Percentiles rank a stretch among this genome's conserved stretches.
Evolutionary conservation across 2,888 invertebrate genomes (phyloP).

Genomic region (Microctonus aethiopoides): DNA sequence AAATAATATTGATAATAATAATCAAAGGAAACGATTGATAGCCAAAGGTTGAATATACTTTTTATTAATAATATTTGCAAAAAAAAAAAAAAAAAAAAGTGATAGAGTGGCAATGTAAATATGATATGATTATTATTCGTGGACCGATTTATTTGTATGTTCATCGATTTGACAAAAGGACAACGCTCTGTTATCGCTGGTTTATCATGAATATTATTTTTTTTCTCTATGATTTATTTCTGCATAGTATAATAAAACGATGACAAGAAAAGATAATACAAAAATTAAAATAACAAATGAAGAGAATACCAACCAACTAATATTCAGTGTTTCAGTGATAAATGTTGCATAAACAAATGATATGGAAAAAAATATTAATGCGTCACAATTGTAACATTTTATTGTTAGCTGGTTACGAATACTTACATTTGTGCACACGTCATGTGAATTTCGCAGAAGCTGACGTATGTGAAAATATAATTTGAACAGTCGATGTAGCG

Average conservation of each 20-base stretch:
- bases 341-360: slow-evolving; percentile 18
- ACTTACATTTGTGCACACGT: slow-evolving; percentile 30
- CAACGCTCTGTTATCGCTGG: not conserved
- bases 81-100: not conserved
- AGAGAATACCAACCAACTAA: not conserved
- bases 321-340: not conserved
- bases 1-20: not conserved
- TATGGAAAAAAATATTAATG: not conserved
- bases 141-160: not conserved
- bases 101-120: not conserved
- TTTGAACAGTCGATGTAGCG: not conserved
- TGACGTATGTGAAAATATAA: slow-evolving; percentile 19
- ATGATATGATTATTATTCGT: not conserved
- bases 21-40: not conserved
- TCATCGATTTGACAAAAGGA: not conserved
- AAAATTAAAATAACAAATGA: not conserved
- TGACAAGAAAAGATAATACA: not conserved
- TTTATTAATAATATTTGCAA: not conserved
- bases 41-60: slow-evolving; percentile 1
- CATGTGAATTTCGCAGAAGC: slow-evolving; percentile 27
- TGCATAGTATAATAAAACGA: not conserved
- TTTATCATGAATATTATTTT: slow-evolving; percentile 16
- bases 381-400: not conserved
- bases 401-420: slow-evolving; percentile 15
- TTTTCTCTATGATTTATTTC: not conserved